phyloP scores from a whole-genome alignment of 23 tunicate species.

The Styela clava region DNA sequence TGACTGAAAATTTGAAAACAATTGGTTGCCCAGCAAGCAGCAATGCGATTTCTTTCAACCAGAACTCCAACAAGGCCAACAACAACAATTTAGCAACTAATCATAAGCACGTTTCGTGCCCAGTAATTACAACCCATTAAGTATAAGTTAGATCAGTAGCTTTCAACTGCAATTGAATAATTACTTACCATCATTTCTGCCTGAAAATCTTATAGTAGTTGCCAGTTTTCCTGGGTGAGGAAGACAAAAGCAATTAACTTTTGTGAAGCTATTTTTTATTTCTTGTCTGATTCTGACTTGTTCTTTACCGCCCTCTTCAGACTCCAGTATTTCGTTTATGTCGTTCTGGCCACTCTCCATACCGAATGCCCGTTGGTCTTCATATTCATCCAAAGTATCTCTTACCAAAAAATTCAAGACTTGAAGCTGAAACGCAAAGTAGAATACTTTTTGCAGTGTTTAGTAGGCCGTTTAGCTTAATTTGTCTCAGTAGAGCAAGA shows the following conservation, averaged over 20 bases:
- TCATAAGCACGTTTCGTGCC: no score
- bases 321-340: background rate
- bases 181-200: background rate
- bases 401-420: background rate
- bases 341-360: background rate
- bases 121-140: no score
- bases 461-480: no score
- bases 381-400: background rate
- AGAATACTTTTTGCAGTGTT: no score
- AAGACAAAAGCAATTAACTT: background rate
- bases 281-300: background rate
- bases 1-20: no score
- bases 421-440: background rate
- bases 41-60: no score
- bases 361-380: background rate
- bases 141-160: no score
- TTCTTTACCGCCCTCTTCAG: background rate
- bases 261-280: background rate
- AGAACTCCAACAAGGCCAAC: no score
- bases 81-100: no score
- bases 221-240: background rate
- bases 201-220: background rate
- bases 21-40: no score
- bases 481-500: no score
- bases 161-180: no score